Percentiles rank a stretch among this genome's conserved stretches.
phyloP scores from a whole-genome alignment of 30 jellyfish, hydroid and myxozoan genomes.

The Cassiopea xamachana region DNA sequence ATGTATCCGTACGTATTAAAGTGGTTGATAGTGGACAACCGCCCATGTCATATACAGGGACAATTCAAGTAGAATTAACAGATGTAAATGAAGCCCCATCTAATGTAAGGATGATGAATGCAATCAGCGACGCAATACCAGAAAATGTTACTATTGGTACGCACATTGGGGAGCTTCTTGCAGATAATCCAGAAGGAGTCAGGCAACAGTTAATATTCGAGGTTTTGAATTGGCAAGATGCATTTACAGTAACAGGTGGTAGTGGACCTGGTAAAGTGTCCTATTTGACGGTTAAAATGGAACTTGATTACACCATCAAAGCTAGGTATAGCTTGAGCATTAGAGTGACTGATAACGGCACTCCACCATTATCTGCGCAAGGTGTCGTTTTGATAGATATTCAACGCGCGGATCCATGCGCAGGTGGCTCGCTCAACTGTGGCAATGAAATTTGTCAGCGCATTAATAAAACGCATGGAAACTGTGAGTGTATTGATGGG shows the following conservation, averaged over 20 bases:
- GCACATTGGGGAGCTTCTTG: constrained; percentile 71
- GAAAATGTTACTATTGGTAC: constrained; percentile 71
- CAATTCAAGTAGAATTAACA: constrained; percentile 54
- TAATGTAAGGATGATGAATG: constrained; percentile 53
- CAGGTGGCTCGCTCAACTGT: constrained; percentile 51
- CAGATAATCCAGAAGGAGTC: constrained; percentile 89
- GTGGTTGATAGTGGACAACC: constrained; percentile 80
- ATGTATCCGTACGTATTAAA: constrained; percentile 31
- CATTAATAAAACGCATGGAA: constrained; percentile 57
- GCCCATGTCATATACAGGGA: constrained; percentile 40
- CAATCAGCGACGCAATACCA: constrained; percentile 22
- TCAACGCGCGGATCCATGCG: constrained; percentile 78
- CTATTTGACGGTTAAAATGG: constrained; percentile 46
- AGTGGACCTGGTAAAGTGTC: constrained; percentile 77
- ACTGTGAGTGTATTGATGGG: constrained; percentile 80
- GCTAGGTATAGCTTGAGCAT: constrained; percentile 36
- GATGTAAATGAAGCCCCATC: constrained; percentile 94
- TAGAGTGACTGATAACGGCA: constrained; percentile 82
- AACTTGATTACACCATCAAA: constrained; percentile 48
- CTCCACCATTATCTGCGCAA: constrained; percentile 79
- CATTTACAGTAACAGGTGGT: constrained; percentile 51
- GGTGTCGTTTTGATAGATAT: constrained; percentile 45
- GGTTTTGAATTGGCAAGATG: constrained; percentile 44
- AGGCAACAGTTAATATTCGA: constrained; percentile 52
- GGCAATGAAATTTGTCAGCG: constrained; percentile 76